These are phyloP conservation scores for Drosophila bocki DNA, from an alignment of 1,140 invertebrate species.

Conservation along the genomic window DNA sequence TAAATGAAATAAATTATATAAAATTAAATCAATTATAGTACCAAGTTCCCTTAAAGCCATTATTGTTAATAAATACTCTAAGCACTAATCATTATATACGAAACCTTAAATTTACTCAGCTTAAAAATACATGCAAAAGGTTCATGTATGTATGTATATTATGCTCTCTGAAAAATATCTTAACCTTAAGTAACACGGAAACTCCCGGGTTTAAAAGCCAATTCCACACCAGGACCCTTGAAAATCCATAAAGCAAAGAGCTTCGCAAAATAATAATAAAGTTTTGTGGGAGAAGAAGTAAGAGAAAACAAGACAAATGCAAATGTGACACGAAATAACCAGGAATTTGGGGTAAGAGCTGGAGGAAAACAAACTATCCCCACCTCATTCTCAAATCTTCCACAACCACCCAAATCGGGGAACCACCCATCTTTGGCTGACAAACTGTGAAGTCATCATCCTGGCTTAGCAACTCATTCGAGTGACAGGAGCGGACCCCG, in stretches of 20 bases:
- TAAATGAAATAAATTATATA: not conserved
- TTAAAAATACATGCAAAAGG: not conserved
- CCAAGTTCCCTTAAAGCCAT: not conserved
- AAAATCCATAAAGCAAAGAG: constrained; percentile 22
- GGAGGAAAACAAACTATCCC: constrained; percentile 61
- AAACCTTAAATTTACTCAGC: not conserved
- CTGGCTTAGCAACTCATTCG: constrained; percentile 83
- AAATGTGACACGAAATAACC: constrained; percentile 72
- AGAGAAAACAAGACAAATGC: constrained; percentile 65
- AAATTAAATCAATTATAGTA: no score
- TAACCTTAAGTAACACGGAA: not conserved
- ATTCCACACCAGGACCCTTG: not conserved
- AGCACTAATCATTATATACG: no score
- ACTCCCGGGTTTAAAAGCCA: constrained; percentile 4
- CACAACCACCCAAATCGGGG: constrained; percentile 28
- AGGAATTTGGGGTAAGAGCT: not conserved
- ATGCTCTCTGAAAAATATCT: not conserved
- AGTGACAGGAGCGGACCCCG: constrained; percentile 48
- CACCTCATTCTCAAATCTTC: constrained; percentile 18
- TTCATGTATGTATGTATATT: not conserved
- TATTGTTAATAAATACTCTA: not conserved
- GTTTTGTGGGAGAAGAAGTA: constrained; percentile 18
- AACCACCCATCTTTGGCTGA: constrained; percentile 69
- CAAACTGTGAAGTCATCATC: constrained; percentile 84
- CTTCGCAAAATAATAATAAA: constrained; percentile 51